Evolutionary conservation across 2,888 invertebrate genomes (phyloP).

Genomic region (Stenurella melanura): DNA sequence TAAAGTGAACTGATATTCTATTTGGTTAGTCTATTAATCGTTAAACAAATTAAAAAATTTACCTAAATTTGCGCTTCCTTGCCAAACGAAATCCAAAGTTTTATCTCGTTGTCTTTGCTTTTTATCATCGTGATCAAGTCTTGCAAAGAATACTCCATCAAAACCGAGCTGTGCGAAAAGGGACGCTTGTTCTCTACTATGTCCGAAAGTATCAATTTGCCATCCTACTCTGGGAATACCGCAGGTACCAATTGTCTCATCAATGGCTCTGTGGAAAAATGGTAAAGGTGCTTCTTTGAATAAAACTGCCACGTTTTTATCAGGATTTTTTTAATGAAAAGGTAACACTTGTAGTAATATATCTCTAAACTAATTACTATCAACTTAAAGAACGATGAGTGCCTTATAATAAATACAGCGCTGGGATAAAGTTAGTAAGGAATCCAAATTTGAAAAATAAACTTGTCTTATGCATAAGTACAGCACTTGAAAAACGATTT

Average conservation of each 20-base stretch:
- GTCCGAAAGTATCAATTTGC: conserved; percentile 93
- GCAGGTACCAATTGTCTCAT: conserved; percentile 82
- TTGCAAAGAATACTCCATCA: conserved; percentile 83
- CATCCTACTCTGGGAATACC: conserved; percentile 85
- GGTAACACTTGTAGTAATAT: too few relatives aligned
- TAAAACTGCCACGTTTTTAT: too few relatives aligned
- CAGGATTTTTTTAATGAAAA: too few relatives aligned
- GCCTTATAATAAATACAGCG: too few relatives aligned
- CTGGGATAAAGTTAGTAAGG: too few relatives aligned
- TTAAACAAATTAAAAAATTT: conserved; percentile 51
- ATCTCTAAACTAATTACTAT: too few relatives aligned
- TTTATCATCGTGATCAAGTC: conserved; percentile 82
- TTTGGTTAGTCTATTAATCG: background rate
- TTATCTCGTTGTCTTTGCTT: conserved; percentile 75
- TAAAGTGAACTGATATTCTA: background rate
- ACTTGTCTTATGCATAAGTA: too few relatives aligned
- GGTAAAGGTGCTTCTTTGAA: too few relatives aligned
- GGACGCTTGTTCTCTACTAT: conserved; percentile 82
- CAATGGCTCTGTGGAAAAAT: conserved; percentile 38
- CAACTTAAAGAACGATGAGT: too few relatives aligned
- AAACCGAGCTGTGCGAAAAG: conserved; percentile 80
- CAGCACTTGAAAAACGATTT: too few relatives aligned
- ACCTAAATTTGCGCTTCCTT: conserved; percentile 78
- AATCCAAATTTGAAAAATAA: too few relatives aligned
- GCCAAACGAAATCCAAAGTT: conserved; percentile 84